Evolutionary conservation across 2,113 vertebrate genomes (phyloP).

Genomic region (Calonectris borealis): DNA sequence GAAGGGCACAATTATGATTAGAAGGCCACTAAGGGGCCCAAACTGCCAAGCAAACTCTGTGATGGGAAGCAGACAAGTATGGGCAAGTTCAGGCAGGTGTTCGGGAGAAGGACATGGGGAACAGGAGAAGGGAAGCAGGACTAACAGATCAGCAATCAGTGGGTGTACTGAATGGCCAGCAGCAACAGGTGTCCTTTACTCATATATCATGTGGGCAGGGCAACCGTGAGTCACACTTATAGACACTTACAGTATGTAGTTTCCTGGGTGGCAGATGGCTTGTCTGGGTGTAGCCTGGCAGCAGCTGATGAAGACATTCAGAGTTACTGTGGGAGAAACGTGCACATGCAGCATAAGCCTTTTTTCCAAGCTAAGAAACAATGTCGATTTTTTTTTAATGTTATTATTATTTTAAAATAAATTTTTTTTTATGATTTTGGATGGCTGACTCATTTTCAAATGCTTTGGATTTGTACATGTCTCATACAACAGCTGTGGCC

Average conservation of each 20-base stretch:
- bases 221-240: slow-evolving; percentile 1
- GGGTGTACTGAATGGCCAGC: background rate
- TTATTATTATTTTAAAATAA: background rate
- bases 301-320: slow-evolving; percentile 24
- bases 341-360: background rate
- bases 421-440: background rate
- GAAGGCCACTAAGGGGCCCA: background rate
- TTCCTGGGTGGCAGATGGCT: background rate
- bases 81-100: background rate
- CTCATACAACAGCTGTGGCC: background rate
- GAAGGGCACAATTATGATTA: background rate
- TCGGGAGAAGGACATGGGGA: background rate
- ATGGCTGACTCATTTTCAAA: background rate
- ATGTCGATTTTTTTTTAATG: background rate
- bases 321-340: background rate
- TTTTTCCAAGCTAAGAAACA: background rate
- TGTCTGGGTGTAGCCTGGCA: slow-evolving; percentile 18
- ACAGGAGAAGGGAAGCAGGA: background rate
- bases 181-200: slow-evolving; percentile 37
- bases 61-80: background rate
- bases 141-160: background rate
- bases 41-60: background rate
- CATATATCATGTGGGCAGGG: background rate
- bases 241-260: background rate
- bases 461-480: background rate